Conservation (phyloP, 2,113 vertebrate species). For the Rana temporaria region DNA sequence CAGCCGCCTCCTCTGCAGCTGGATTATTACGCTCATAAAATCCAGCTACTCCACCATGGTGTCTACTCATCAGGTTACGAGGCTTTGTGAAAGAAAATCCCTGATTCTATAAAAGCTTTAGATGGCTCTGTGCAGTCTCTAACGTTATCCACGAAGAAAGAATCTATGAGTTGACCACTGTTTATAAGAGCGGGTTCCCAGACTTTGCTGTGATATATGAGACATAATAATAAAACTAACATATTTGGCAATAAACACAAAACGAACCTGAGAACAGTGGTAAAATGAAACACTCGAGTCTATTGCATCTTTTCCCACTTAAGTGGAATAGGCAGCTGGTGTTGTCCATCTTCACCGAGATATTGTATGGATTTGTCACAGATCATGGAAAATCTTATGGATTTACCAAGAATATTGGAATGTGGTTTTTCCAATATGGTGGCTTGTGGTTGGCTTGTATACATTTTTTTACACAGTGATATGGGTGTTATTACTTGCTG, state of each 20-base stretch:
- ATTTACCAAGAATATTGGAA: neutral
- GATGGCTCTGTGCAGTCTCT: neutral
- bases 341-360: slow-evolving; percentile 1
- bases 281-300: neutral
- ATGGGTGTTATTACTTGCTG: too few relatives aligned
- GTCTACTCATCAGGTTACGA: slow-evolving; percentile 15
- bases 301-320: neutral
- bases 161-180: slow-evolving; percentile 1
- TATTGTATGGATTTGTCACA: neutral
- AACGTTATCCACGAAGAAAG: neutral
- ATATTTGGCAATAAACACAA: slow-evolving; percentile 23
- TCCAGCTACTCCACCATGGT: neutral
- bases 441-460: too few relatives aligned
- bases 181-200: slow-evolving; percentile 30
- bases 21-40: slow-evolving; percentile 22
- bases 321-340: neutral
- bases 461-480: too few relatives aligned
- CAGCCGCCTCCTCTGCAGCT: slow-evolving; percentile 14
- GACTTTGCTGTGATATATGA: slow-evolving; percentile 3
- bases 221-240: slow-evolving; percentile 2
- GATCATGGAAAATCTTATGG: neutral
- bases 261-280: slow-evolving; percentile 24
- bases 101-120: neutral
- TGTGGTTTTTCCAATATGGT: too few relatives aligned
- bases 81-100: slow-evolving; percentile 12